Evolutionary conservation across 2,888 invertebrate genomes (phyloP), one percentile per base, ranked within the genome.

Genomic region (Thecocarcelia acutangulata): DNA sequence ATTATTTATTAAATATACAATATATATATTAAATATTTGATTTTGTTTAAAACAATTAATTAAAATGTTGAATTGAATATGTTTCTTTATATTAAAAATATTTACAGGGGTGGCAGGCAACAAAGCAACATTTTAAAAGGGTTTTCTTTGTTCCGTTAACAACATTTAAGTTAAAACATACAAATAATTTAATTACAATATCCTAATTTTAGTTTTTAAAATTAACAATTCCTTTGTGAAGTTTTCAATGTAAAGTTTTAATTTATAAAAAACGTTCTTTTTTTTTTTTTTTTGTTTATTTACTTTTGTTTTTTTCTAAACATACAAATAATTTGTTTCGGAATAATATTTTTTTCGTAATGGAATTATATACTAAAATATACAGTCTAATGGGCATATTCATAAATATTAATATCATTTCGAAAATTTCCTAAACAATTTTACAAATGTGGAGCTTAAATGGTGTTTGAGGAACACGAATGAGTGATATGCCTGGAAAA

Each of bases 121-220:
- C 61, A 48, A 63, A 63, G 54, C 17, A 54, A 61, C 21, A 48
- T 13, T 40, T 8, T 37, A 3, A 9, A 68, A 37, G 21, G 21
- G 21, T 64, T 74, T 42, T 58, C 54, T 40, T 56, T 63, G 54
- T 70, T 63, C 28, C 63, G 19, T 59, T 73, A 79, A 79, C 78
- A 73, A 79, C 64, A 59, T 66, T 78, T 50, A 73, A 46, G 21
- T 69, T 37, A 44, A 66, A 72, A 64, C 58, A 66, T 72, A 54
- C 17, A 69, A 69, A 58, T 61, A 73, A 68, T 61, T 64, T 56
- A 64, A 70, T 54, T 72, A 61, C 17, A 69, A 54, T 37, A 33
- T 33, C 8, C 33, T 48, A 28, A 28, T 6, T 64, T 64, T 50
- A 17, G 37, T 50, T 50, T 64, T 19, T 21, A 37, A 54, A 68